These are phyloP conservation scores for Rhopalosiphum padi DNA, from an alignment of 1,140 invertebrate species.

Conservation along the genomic window DNA sequence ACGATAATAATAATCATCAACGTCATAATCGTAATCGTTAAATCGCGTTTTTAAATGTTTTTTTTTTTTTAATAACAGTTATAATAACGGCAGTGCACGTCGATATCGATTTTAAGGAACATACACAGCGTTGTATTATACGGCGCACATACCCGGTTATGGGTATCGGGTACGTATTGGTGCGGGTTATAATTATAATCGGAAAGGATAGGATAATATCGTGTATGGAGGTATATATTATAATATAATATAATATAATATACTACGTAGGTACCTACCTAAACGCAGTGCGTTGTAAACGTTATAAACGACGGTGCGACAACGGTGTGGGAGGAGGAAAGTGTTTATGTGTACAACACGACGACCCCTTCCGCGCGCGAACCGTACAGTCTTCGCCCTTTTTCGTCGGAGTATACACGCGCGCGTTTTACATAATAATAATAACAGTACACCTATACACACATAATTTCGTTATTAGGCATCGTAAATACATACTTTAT, in stretches of 20 bases:
- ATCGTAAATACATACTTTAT: background rate
- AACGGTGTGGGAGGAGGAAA: conserved; percentile 46
- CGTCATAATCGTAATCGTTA: conserved; percentile 35
- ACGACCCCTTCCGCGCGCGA: background rate
- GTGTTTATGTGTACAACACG: conserved; percentile 19
- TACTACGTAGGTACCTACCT: background rate
- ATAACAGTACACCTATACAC: background rate
- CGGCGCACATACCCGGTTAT: background rate
- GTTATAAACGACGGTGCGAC: background rate
- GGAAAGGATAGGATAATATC: conserved; percentile 22
- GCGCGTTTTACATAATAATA: background rate
- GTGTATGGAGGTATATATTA: background rate
- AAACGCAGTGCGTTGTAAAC: too few species aligned
- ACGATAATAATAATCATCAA: conserved; percentile 23
- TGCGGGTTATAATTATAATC: conserved; percentile 46
- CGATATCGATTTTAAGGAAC: conserved; percentile 33
- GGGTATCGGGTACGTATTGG: background rate
- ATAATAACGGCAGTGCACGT: conserved; percentile 27
- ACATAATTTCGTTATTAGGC: conserved; percentile 11
- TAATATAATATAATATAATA: background rate
- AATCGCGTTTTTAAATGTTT: conserved; percentile 46
- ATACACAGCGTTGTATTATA: background rate
- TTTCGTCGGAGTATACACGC: background rate
- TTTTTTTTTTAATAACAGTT: conserved; percentile 44
- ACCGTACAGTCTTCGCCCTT: conserved; percentile 1